These are phyloP conservation scores for Lordiphosa collinella DNA, from an alignment of 1,140 invertebrate species.

Conservation along the genomic window DNA sequence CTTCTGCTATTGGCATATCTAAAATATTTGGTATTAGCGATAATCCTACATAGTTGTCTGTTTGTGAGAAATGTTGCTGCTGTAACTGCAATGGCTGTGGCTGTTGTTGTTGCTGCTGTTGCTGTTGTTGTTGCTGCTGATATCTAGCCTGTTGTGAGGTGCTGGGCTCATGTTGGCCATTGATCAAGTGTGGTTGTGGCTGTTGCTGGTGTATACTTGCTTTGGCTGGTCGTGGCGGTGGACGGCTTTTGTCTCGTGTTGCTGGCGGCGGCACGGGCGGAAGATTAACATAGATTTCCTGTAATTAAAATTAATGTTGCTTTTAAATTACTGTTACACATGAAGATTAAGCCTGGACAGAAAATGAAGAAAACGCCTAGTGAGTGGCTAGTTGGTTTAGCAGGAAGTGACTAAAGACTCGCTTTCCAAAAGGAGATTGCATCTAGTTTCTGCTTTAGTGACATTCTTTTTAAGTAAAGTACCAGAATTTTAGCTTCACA, in stretches of 20 bases:
- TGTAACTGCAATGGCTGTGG: slow-evolving; percentile 40
- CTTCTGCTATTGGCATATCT: slow-evolving; percentile 45
- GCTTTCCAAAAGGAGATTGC: too few species aligned
- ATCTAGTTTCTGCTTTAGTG: too few species aligned
- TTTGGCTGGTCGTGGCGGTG: slow-evolving; percentile 73
- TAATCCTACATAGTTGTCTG: slow-evolving; percentile 76
- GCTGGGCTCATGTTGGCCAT: slow-evolving; percentile 53
- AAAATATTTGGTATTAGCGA: slow-evolving; percentile 73
- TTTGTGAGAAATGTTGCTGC: slow-evolving; percentile 72
- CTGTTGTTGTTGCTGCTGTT: slow-evolving; percentile 14
- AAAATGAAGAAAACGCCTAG: too few species aligned
- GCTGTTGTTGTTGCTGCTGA: slow-evolving; percentile 42
- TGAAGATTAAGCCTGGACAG: neutral
- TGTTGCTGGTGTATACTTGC: slow-evolving; percentile 68
- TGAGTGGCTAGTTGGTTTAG: too few species aligned
- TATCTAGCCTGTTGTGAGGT: slow-evolving; percentile 70
- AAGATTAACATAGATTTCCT: slow-evolving; percentile 78
- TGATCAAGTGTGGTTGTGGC: slow-evolving; percentile 35
- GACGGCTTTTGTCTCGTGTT: slow-evolving; percentile 59
- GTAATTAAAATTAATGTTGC: slow-evolving; percentile 10
- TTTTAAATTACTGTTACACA: slow-evolving; percentile 1
- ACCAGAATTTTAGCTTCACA: too few species aligned
- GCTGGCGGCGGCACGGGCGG: slow-evolving; percentile 68
- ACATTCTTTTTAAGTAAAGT: too few species aligned
- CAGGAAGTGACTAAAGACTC: too few species aligned